These are phyloP conservation scores for Fregetta grallaria DNA, from an alignment of 2,113 vertebrate genomes.

Conservation along the genomic window DNA sequence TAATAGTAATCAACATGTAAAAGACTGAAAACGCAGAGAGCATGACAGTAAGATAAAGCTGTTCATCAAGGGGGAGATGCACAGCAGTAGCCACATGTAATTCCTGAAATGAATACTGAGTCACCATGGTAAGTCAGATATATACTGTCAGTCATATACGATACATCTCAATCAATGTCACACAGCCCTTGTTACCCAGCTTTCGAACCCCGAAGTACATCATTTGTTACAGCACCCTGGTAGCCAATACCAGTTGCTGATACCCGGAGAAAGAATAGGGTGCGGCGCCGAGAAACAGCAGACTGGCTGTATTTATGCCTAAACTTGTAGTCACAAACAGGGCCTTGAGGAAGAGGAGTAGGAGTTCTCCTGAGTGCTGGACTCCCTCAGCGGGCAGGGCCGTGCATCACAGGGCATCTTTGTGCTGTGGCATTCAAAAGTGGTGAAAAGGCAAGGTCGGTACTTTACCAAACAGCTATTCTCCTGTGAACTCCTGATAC, in stretches of 20 bases:
- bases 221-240: not conserved
- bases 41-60: not conserved
- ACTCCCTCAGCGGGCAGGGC: not conserved
- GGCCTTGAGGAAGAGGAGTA: not conserved
- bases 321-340: not conserved
- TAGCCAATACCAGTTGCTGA: not conserved
- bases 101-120: not conserved
- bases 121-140: not conserved
- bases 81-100: not conserved
- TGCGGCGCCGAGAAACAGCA: not conserved
- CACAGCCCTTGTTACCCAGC: not conserved
- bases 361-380: not conserved
- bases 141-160: not conserved
- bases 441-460: not conserved
- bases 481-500: not conserved
- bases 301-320: not conserved
- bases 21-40: not conserved
- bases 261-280: not conserved
- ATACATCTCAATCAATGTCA: not conserved
- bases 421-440: not conserved
- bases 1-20: not conserved
- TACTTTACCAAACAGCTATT: not conserved
- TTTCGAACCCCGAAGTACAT: not conserved
- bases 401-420: not conserved
- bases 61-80: not conserved